Base-by-base conservation (phyloP, 2,888 invertebrate species). In the Eristalis pertinax region DNA sequence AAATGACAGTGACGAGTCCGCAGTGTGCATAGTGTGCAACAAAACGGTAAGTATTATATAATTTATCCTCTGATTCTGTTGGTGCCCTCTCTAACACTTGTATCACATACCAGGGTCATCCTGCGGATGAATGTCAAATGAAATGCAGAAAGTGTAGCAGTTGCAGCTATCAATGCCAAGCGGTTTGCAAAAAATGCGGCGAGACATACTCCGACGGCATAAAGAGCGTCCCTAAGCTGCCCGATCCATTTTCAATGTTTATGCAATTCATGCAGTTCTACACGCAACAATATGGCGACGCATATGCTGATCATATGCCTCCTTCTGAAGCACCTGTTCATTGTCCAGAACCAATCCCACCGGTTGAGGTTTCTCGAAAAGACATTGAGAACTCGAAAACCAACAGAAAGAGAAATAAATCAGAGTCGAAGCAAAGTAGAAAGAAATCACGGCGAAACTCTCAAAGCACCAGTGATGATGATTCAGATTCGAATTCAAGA, bases 101-200 rank as follows among this genome's bases (percentile, higher is more conserved):
- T 22, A 56, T 56, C 22, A 64, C 41, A 22, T 32, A n/a, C 38
- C 32, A 89, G 73, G 62, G 26, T 3, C 83, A 84, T 58, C 38
- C 60, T 8, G 4, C 67, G 91, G 91, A 91, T 43, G 89, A 91
- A 58, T 93, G 92, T 64, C 90, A 91, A 89, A 91, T 90, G 90
- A 91, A 92, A 26, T 93, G 92, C 73, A 90, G 90, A 24, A 93
- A 92, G 43, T 93, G 92, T 22, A 92, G 90, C 10, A 92, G 93
- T 62, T 91, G 89, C 1, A 91, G 92, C 0, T 92, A 93, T 60
- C 89, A 92, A 67, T 92, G 91, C 35, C 91, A 91, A 88, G 91
- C 91, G 90, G 91, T 92, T 19, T 93, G 92, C 75, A 90, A 91
- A 29, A 92, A 92, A 41, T 93, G 92, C 68, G 90, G 91, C 0